These are phyloP conservation scores for Xiphydria camelus DNA, from an alignment of 2,888 invertebrate species.

Conservation along the genomic window DNA sequence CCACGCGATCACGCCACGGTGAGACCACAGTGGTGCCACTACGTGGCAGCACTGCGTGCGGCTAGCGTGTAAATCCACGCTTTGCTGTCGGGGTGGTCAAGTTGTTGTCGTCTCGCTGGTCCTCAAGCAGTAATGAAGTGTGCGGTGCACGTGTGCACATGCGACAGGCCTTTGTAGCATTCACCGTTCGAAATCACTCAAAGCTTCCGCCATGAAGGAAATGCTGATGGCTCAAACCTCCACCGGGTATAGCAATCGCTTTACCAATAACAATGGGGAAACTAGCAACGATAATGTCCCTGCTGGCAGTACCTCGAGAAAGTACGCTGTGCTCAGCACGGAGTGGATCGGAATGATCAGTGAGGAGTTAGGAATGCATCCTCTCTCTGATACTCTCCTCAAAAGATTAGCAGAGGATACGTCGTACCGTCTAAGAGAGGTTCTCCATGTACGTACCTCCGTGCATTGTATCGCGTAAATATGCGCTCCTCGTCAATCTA, in stretches of 20 bases:
- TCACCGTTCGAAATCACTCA: too few relatives aligned
- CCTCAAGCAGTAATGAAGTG: too few relatives aligned
- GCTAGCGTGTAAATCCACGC: too few relatives aligned
- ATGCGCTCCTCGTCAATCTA: too few relatives aligned
- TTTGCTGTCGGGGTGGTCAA: too few relatives aligned
- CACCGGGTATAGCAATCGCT: slow-evolving; percentile 45
- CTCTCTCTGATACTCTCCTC: slow-evolving; percentile 46
- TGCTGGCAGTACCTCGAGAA: slow-evolving; percentile 42
- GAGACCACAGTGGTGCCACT: too few relatives aligned
- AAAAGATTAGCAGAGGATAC: slow-evolving; percentile 52
- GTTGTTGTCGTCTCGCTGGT: too few relatives aligned
- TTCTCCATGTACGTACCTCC: slow-evolving; percentile 45
- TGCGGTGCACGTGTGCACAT: too few relatives aligned
- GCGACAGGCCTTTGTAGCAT: too few relatives aligned
- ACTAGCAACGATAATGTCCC: slow-evolving; percentile 28
- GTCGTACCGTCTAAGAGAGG: slow-evolving; percentile 52
- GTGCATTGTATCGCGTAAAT: too few relatives aligned
- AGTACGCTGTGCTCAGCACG: slow-evolving; percentile 51
- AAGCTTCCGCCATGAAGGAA: slow-evolving; percentile 51
- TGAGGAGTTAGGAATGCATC: slow-evolving; percentile 52
- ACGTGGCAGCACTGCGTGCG: too few relatives aligned
- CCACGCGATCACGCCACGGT: too few relatives aligned
- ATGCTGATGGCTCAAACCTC: slow-evolving; percentile 38
- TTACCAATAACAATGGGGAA: slow-evolving; percentile 49
- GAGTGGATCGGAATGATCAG: slow-evolving; percentile 54